Evolutionary conservation across 2,888 invertebrate species (phyloP).

Genomic region (Tenthredo notha): DNA sequence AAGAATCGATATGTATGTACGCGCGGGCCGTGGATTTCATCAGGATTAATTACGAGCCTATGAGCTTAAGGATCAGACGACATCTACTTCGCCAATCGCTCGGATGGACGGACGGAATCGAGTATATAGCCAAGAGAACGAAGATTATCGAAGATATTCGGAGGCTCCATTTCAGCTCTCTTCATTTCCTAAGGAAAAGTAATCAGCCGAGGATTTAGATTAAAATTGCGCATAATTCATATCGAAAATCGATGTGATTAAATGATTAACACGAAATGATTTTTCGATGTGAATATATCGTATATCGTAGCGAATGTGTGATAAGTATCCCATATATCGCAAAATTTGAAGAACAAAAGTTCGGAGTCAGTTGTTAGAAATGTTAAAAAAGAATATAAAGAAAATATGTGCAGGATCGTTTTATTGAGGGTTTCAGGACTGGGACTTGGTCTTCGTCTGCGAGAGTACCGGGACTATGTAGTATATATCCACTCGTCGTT

Average conservation of each 20-base stretch:
- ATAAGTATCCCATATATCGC: not conserved
- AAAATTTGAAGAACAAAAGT: not conserved
- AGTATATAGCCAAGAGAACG: conserved; percentile 16
- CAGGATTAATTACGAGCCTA: conserved; percentile 1
- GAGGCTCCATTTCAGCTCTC: conserved; percentile 32
- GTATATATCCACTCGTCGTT: not conserved
- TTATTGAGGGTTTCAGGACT: not conserved
- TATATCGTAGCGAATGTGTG: not conserved
- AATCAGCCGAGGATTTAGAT: conserved; percentile 60
- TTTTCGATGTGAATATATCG: not conserved
- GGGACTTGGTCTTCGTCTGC: not conserved
- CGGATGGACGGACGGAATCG: conserved; percentile 42
- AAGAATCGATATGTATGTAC: not conserved
- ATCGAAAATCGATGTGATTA: not conserved
- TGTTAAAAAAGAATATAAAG: not conserved
- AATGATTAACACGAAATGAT: not conserved
- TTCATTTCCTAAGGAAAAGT: conserved; percentile 51
- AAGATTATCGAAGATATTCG: conserved; percentile 70
- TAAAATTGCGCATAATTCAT: conserved; percentile 50
- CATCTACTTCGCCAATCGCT: conserved; percentile 52
- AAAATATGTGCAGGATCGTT: conserved; percentile 8
- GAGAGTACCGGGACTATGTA: not conserved
- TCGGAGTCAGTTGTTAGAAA: not conserved
- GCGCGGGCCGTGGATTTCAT: not conserved
- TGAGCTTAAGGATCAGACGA: not conserved